Base-by-base conservation (phyloP, 37 sponge, comb jelly and placozoan species). In the Amphimedon queenslandica region DNA sequence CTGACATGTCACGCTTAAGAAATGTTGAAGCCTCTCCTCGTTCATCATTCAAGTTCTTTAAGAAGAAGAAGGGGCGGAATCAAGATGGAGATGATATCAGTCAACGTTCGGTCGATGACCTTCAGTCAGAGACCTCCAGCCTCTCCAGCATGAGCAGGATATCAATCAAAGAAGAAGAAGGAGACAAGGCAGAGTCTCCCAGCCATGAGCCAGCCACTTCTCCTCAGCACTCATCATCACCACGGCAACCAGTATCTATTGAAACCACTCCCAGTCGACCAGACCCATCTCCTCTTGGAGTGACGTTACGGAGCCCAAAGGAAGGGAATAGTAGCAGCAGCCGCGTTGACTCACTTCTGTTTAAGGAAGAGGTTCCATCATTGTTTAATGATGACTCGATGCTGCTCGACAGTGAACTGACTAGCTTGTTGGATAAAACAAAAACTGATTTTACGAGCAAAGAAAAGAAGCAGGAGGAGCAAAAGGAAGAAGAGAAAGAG, bases 121-220 rank as follows among this genome's bases (percentile, higher is more conserved):
- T 47, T 35, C 63, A n/a, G 31, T 77, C 84, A 11, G 84, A 84
- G 23, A 84, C 77, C 10, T 77, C 85, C 3, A 84, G 85, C 39
- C 43, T 84, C 28, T 24, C 32, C 39, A 84, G 85, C 66, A 23
- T 84, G 33, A 67, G 66, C 24, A 23, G 72, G 23, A 66, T 73
- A 33, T 51, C 66, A 25, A 11, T 60, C 27, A 60, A 25, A 60
- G 61, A 60, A 25, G 61, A 60, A 58, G 67, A 58, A 55, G 76
- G 23, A 11, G 27, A 25, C 27, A 25, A 60, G 36, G 67, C 38
- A 64, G 70, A 82, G 24, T 39, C 83, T 24, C 27, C 61, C 5
- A 6, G 5, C 21, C 8, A 60, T 6, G 61, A 60, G 27, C 61
- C 61, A 6, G 13, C 51, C 51, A 23, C 30, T n/a, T 27, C 76